phyloP scores from a whole-genome alignment of 2,797 vertebrate genomes.

The Cyprinodon diabolis region DNA sequence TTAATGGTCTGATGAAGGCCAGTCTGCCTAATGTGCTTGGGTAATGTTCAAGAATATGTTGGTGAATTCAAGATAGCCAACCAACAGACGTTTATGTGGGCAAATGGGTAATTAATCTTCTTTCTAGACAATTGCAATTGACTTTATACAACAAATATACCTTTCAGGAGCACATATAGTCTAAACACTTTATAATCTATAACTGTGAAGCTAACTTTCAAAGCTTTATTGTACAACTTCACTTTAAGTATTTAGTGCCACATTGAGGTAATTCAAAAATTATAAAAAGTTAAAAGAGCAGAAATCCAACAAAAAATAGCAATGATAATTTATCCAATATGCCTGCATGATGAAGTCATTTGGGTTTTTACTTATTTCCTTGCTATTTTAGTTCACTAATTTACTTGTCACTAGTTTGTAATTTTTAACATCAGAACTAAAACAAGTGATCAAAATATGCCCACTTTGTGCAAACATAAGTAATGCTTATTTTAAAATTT shows the following conservation, averaged over 20 bases:
- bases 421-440: neutral
- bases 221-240: too few species aligned
- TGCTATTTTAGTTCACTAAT: neutral
- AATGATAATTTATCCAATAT: neutral
- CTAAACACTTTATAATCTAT: too few species aligned
- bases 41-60: neutral
- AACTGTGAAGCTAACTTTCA: too few species aligned
- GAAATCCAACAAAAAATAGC: neutral
- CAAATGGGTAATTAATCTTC: neutral
- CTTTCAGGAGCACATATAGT: too few species aligned
- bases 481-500: neutral
- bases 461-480: too few species aligned
- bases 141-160: too few species aligned
- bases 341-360: neutral
- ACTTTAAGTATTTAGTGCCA: too few species aligned
- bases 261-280: neutral
- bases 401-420: neutral
- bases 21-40: neutral
- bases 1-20: too few species aligned
- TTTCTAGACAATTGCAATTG: too few species aligned
- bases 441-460: too few species aligned
- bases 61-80: neutral
- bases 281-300: neutral
- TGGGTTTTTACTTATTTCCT: neutral
- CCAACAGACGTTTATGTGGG: neutral